These are phyloP conservation scores for Orius laevigatus DNA, from an alignment of 1,140 invertebrate genomes.

Conservation along the genomic window DNA sequence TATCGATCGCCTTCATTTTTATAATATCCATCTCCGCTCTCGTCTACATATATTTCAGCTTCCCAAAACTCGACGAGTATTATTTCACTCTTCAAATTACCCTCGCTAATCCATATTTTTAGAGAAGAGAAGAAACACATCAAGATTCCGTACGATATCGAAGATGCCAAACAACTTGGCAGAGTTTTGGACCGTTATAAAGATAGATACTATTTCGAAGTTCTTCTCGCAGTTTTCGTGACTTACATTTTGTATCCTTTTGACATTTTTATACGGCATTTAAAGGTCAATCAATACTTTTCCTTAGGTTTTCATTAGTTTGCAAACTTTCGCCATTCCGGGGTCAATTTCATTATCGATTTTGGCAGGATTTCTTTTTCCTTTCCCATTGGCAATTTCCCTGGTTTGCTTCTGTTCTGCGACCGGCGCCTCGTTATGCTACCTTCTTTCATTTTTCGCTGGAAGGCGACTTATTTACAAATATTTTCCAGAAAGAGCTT, in stretches of 20 bases:
- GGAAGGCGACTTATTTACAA: conserved; percentile 69
- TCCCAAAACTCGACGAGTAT: conserved; percentile 70
- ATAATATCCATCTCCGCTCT: conserved; percentile 28
- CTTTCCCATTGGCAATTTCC: conserved; percentile 73
- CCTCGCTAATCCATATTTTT: conserved; percentile 30
- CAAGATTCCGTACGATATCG: conserved; percentile 82
- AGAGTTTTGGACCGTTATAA: conserved; percentile 83
- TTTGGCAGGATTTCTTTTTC: conserved; percentile 91
- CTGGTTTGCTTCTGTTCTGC: conserved; percentile 94
- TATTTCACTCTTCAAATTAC: conserved; percentile 24
- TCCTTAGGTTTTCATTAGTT: conserved; percentile 40
- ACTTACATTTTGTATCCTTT: conserved; percentile 99
- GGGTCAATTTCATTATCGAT: conserved; percentile 97
- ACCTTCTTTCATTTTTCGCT: conserved; percentile 75
- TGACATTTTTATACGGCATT: not conserved
- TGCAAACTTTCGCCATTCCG: conserved; percentile 99
- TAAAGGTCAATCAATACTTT: not conserved
- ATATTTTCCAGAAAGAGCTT: conserved; percentile 78
- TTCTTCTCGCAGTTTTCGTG: conserved; percentile 73
- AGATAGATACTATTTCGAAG: conserved; percentile 84
- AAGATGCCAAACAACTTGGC: conserved; percentile 91
- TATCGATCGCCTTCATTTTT: conserved; percentile 12
- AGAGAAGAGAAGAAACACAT: conserved; percentile 79
- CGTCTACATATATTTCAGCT: conserved; percentile 52
- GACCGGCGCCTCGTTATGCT: conserved; percentile 88